Percentiles rank a stretch among this genome's conserved stretches.
Evolutionary conservation across 2,888 invertebrate species (phyloP).

Genomic region (Panzeria rudis): DNA sequence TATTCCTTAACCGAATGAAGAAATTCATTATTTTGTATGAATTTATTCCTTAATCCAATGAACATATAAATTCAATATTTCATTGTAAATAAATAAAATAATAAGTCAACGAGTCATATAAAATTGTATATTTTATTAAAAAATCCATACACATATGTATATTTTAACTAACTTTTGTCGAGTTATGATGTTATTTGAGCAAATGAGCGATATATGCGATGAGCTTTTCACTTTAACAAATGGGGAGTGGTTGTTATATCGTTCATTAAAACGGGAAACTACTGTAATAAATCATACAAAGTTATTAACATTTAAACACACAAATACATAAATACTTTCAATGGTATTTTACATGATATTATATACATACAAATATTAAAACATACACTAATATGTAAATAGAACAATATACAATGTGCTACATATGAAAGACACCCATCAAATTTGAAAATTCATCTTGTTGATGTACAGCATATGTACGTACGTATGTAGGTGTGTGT

Average conservation of each 20-base stretch:
- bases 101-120: too few relatives aligned
- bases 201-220: too few relatives aligned
- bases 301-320: background rate
- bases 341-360: background rate
- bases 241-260: background rate
- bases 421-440: constrained; percentile 27
- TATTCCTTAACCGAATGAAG: too few relatives aligned
- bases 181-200: too few relatives aligned
- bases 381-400: background rate
- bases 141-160: too few relatives aligned
- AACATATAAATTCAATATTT: too few relatives aligned
- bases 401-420: constrained; percentile 12
- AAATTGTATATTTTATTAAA: too few relatives aligned
- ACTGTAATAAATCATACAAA: background rate
- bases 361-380: background rate
- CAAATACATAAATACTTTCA: background rate
- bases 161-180: too few relatives aligned
- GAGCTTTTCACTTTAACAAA: too few relatives aligned
- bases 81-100: too few relatives aligned
- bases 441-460: constrained; percentile 32
- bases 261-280: background rate
- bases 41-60: too few relatives aligned
- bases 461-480: constrained; percentile 19
- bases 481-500: background rate
- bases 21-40: too few relatives aligned